Conservation (phyloP, 2,113 vertebrate species). For the Apteryx mantelli region DNA sequence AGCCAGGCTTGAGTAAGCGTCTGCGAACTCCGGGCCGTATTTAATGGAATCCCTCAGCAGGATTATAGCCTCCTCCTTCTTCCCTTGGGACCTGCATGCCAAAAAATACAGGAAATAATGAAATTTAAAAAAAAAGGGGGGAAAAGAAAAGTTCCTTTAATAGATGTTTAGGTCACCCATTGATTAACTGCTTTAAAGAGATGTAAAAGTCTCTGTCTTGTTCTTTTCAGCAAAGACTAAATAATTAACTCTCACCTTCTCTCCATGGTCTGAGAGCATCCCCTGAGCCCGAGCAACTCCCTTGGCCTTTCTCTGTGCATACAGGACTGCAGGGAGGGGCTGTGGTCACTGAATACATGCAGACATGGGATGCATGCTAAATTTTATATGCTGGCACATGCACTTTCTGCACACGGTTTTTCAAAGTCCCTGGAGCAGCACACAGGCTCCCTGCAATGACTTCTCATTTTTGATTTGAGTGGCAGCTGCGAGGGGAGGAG, state of each 20-base stretch:
- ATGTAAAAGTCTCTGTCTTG: not conserved
- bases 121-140: not conserved
- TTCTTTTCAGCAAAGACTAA: not conserved
- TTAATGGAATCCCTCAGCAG: conserved; percentile 88
- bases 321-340: not conserved
- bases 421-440: not conserved
- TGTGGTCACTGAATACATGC: not conserved
- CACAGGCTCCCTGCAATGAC: not conserved
- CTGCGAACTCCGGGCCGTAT: conserved; percentile 91
- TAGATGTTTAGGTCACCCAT: not conserved
- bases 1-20: conserved; percentile 95
- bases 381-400: not conserved
- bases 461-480: not conserved
- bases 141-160: not conserved
- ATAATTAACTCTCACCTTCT: not conserved
- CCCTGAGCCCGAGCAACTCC: not conserved
- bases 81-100: conserved; percentile 84
- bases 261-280: not conserved
- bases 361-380: not conserved
- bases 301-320: not conserved
- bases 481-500: not conserved
- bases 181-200: conserved; percentile 18
- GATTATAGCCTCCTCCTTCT: conserved; percentile 85
- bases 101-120: not conserved
- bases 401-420: not conserved